Conservation (phyloP, 2,797 vertebrate genomes). For the Rhadinocentrus ornatus region DNA sequence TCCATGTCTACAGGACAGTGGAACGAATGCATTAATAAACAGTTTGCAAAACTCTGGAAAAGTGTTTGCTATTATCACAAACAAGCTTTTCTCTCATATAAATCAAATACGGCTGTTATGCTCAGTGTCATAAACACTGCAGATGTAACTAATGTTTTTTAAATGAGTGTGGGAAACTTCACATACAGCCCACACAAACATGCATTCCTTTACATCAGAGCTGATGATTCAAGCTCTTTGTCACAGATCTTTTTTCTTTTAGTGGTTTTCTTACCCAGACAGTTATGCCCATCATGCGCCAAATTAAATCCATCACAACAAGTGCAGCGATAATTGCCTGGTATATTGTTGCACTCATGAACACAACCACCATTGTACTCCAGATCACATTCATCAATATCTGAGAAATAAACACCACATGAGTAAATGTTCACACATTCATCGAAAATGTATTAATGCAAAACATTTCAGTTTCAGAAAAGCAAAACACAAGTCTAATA, state of each 20-base stretch:
- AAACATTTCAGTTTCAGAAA: neutral
- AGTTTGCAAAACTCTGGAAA: conserved; percentile 34
- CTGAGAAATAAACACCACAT: conserved; percentile 80
- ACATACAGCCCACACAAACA: conserved; percentile 42
- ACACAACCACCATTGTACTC: conserved; percentile 97
- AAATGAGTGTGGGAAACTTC: conserved; percentile 39
- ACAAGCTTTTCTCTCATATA: conserved; percentile 8
- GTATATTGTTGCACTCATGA: conserved; percentile 97
- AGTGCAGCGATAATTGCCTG: conserved; percentile 97
- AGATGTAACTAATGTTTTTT: conserved; percentile 29
- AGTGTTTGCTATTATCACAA: conserved; percentile 19
- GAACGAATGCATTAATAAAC: conserved; percentile 23
- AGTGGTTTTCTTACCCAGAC: conserved; percentile 87
- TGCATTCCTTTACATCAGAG: conserved; percentile 29
- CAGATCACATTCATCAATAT: conserved; percentile 95
- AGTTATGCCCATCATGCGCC: conserved; percentile 97
- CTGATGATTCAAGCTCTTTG: conserved; percentile 15
- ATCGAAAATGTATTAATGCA: neutral
- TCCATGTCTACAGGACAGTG: conserved; percentile 86
- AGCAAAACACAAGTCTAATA: conserved; percentile 1
- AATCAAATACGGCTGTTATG: conserved; percentile 26
- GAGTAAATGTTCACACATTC: conserved; percentile 48
- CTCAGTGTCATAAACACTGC: conserved; percentile 20
- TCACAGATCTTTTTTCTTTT: conserved; percentile 5
- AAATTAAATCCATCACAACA: conserved; percentile 97